Percentiles rank a stretch among this genome's conserved stretches.
These are phyloP conservation scores for Sardina pilchardus DNA, from an alignment of 2,113 vertebrate species.

Conservation along the genomic window DNA sequence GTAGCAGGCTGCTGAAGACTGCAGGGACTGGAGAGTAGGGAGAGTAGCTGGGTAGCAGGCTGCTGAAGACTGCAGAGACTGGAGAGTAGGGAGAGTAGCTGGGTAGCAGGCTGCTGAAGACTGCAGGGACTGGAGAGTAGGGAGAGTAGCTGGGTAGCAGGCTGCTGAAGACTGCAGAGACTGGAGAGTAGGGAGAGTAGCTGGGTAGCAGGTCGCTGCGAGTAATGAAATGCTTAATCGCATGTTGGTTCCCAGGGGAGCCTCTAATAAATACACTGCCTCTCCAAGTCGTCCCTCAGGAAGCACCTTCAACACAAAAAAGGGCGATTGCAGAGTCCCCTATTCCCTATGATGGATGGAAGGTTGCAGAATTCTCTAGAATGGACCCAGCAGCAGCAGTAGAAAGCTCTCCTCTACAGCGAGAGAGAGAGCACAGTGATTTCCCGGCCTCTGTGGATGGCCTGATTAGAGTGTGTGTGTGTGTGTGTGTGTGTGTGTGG, in stretches of 20 bases:
- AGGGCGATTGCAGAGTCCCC: background rate
- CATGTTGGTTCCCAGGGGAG: background rate
- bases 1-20: no score
- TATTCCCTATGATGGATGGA: background rate
- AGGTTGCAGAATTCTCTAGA: background rate
- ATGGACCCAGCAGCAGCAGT: background rate
- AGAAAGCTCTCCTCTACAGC: background rate
- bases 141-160: background rate
- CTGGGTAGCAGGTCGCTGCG: background rate
- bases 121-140: no score
- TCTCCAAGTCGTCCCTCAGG: background rate
- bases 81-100: no score
- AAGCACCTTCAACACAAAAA: background rate
- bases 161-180: background rate
- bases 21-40: no score
- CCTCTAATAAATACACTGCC: background rate
- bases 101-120: no score
- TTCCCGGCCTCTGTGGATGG: background rate
- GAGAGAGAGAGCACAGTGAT: background rate
- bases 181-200: background rate
- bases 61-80: no score
- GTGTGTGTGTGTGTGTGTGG: background rate
- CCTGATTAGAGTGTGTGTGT: background rate
- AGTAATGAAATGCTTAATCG: slow-evolving; percentile 13
- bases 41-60: no score